Base-by-base conservation (phyloP, 2,113 vertebrate genomes). In the Oceanodroma tethys region DNA sequence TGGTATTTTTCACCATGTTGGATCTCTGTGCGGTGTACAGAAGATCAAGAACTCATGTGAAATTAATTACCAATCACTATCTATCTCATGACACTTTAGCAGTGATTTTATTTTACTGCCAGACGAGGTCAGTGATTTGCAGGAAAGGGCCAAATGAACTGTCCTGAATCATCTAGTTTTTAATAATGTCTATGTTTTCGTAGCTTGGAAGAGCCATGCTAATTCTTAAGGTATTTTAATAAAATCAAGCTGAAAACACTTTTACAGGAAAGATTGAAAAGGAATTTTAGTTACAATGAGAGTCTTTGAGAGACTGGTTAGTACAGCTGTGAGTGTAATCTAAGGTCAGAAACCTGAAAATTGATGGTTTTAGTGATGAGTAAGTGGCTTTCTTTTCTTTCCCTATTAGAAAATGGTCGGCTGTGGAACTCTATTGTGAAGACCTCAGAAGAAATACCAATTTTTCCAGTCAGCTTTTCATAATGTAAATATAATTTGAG, bases 401-500 rank as follows among this genome's bases (percentile, higher is more conserved):
- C 86, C 86, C 26, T 94, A 98, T 98, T 98, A 99, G 97, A 98
- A 97, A 98, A 99, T 99, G 99, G 65, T 97, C 81, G 58, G 36
- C 83, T 55, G 94, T 97, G 97, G 97, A 97, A 90, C 72, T 91
- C 83, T 97, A 32, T 96, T 96, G 96, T 99, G 98, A 98, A 98
- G 93, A 93, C 43, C 92, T 90, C 94, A 93, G 97, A 98, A 98
- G 91, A 92, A 84, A 81, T 80, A 86, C 10, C 74, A 89, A 0
- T 90, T 96, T 96, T 84, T 81, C 68, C 94, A 95, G 67, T 95
- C 84, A 82, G 82, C 74, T 93, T 97, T 98, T 98, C 98, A 99
- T 97, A 97, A 99, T 99, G 99, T 99, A 98, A 99, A 98, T 98
- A 75, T 48, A 90, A 93, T 90, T 91, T 92, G 74, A 97, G 25